A percentile compares a stretch with the other conserved stretches of the same genome.
phyloP scores from a whole-genome alignment of 64 coral and sea anemone species.

The Montipora foliosa region DNA sequence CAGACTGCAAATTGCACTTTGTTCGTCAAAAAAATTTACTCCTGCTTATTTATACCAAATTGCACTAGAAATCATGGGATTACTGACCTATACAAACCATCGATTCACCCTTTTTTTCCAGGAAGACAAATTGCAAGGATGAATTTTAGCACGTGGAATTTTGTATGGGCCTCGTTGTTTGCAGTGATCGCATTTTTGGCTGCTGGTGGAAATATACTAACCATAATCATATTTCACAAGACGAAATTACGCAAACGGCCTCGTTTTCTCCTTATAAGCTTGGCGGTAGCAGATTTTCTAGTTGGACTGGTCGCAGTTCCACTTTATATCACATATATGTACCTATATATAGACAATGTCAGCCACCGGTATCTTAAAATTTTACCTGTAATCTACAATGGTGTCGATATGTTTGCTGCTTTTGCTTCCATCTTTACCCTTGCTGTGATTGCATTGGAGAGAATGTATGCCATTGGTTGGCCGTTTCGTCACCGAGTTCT shows the following conservation, averaged over 20 bases:
- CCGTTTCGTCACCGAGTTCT: conserved; percentile 1
- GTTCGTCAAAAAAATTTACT: too few species aligned
- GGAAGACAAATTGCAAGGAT: background rate
- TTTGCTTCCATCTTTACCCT: conserved; percentile 33
- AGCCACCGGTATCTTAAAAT: background rate
- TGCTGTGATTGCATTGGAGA: conserved; percentile 13
- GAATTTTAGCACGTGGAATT: background rate
- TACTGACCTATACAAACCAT: too few species aligned
- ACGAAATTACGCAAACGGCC: background rate
- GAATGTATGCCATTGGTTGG: conserved; percentile 39
- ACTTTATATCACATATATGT: background rate
- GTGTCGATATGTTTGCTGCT: conserved; percentile 33
- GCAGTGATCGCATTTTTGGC: background rate
- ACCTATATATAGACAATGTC: background rate
- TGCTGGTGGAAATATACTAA: conserved; percentile 5
- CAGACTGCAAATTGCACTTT: too few species aligned
- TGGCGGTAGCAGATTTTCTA: background rate
- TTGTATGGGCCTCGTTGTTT: background rate
- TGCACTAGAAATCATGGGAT: too few species aligned
- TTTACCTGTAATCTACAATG: background rate
- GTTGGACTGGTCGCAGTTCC: background rate
- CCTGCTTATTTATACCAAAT: too few species aligned
- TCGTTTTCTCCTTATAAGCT: background rate
- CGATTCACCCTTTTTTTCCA: too few species aligned
- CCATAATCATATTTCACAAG: conserved; percentile 12